These are phyloP conservation scores for Enchytraeus crypticus DNA, from an alignment of 2,888 invertebrate genomes.

Conservation along the genomic window DNA sequence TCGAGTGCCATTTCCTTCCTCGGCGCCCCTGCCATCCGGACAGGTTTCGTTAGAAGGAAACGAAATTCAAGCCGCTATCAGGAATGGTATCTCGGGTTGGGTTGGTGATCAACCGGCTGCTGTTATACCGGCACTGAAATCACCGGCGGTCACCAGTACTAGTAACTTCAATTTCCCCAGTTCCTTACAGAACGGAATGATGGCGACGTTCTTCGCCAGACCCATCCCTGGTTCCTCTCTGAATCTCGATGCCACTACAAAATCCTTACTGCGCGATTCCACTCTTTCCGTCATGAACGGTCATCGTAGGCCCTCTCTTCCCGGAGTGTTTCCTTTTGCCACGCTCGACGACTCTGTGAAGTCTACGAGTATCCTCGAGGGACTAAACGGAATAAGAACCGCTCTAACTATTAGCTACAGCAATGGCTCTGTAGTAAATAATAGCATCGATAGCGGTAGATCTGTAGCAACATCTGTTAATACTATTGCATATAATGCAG, in stretches of 20 bases:
- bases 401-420: no score
- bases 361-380: no score
- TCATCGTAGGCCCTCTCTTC: no score
- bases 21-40: not conserved
- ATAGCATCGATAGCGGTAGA: no score
- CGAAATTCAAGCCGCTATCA: not conserved
- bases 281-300: no score
- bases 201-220: not conserved
- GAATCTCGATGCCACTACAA: not conserved
- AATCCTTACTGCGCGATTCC: not conserved
- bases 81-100: no score
- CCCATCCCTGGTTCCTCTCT: not conserved
- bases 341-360: no score
- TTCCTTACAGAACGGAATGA: not conserved
- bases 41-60: not conserved
- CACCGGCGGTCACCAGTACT: not conserved
- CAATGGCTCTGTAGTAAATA: no score
- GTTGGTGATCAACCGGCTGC: not conserved
- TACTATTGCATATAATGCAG: no score
- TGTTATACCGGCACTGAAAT: not conserved
- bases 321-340: conserved; percentile 3
- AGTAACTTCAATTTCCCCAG: not conserved
- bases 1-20: not conserved
- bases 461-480: no score
- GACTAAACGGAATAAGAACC: no score